Evolutionary conservation across 2,113 vertebrate genomes (phyloP).

Genomic region (Irena cyanogastra): DNA sequence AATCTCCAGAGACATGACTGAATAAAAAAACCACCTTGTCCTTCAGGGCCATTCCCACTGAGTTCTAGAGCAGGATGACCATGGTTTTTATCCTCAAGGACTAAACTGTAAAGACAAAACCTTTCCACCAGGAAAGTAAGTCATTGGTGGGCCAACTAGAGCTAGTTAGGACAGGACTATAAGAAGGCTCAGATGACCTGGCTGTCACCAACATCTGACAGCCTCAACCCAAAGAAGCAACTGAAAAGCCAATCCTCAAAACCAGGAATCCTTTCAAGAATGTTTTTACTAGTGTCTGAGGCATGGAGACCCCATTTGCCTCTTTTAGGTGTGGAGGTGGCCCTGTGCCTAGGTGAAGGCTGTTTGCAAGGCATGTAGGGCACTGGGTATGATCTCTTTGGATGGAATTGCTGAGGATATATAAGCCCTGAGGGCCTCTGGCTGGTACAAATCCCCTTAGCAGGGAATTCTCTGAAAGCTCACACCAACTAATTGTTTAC

Average conservation of each 20-base stretch:
- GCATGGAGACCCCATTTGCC: background rate
- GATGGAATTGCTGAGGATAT: background rate
- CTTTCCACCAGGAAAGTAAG: background rate
- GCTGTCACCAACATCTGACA: background rate
- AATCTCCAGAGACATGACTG: rapidly evolving
- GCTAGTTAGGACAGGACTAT: background rate
- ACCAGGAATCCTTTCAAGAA: background rate
- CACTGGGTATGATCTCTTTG: background rate
- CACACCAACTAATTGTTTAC: background rate
- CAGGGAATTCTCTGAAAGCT: background rate
- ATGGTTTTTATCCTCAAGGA: background rate
- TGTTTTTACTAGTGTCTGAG: background rate
- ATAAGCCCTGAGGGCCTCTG: background rate
- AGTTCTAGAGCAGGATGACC: background rate
- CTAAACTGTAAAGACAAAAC: background rate
- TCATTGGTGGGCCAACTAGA: background rate
- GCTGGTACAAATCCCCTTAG: background rate
- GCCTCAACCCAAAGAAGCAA: background rate
- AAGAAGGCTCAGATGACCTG: background rate
- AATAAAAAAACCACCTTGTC: background rate
- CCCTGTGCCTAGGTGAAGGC: rapidly evolving
- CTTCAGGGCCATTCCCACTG: background rate
- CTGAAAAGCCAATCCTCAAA: background rate
- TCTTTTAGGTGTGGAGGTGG: background rate
- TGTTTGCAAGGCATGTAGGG: background rate